These are phyloP conservation scores for Tokudaia tokunoshimensis DNA, from an alignment of 2,797 vertebrate genomes.

Conservation along the genomic window DNA sequence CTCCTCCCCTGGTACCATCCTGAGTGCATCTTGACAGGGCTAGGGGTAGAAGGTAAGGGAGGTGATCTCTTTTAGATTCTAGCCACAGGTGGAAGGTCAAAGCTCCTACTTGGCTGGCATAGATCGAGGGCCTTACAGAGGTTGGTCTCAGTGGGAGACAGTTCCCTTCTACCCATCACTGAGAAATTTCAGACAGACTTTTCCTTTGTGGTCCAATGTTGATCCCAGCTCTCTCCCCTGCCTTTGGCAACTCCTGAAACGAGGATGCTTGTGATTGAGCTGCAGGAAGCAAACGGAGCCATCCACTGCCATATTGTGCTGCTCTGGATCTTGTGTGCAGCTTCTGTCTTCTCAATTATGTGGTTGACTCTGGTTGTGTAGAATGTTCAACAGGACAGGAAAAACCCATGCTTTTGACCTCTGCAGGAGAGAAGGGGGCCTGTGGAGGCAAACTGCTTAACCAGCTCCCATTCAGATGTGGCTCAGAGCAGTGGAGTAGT, in stretches of 20 bases:
- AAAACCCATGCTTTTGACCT: background rate
- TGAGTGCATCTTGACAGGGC: background rate
- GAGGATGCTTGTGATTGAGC: background rate
- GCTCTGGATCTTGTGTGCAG: background rate
- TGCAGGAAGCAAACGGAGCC: background rate
- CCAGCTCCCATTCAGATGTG: background rate
- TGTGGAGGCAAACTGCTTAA: background rate
- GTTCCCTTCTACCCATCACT: background rate
- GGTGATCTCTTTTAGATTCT: background rate
- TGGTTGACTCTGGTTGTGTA: background rate
- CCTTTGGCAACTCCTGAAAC: background rate
- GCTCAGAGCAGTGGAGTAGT: background rate
- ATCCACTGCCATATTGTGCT: background rate
- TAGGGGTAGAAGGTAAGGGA: background rate
- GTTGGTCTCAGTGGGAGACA: background rate
- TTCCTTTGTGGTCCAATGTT: background rate
- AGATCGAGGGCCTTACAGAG: background rate
- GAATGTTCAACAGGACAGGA: background rate
- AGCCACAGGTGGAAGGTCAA: background rate
- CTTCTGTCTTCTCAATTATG: constrained; percentile 4
- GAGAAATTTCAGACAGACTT: background rate
- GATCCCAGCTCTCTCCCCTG: background rate
- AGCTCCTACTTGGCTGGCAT: background rate
- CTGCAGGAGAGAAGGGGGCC: background rate
- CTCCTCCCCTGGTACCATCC: background rate